A percentile compares a stretch with the other conserved stretches of the same genome.
phyloP scores from a whole-genome alignment of 1,140 invertebrate species.

The Thaumatotibia leucotreta region DNA sequence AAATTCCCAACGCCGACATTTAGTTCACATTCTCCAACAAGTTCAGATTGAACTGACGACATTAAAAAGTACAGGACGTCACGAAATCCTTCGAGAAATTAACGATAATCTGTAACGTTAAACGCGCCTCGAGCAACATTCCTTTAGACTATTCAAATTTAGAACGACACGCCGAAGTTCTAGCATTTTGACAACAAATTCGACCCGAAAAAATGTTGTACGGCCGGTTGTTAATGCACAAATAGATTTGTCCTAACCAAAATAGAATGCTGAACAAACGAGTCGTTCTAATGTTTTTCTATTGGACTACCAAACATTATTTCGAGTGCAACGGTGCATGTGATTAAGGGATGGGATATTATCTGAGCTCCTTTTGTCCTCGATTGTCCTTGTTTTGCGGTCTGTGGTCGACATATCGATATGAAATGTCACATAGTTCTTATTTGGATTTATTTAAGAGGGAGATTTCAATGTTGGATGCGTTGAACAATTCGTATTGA shows the following conservation, averaged over 20 bases:
- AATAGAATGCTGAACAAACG: conserved; percentile 59
- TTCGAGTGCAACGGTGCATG: conserved; percentile 69
- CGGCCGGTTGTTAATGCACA: conserved; percentile 42
- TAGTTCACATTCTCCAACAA: conserved; percentile 47
- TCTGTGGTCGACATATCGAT: conserved; percentile 52
- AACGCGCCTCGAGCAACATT: conserved; percentile 42
- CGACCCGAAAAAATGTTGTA: conserved; percentile 35
- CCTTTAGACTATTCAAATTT: conserved; percentile 50
- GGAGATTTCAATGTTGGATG: conserved; percentile 22
- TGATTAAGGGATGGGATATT: conserved; percentile 74
- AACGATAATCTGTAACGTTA: conserved; percentile 48
- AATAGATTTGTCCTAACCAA: conserved; percentile 36
- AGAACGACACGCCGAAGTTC: conserved; percentile 41
- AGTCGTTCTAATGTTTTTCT: conserved; percentile 54
- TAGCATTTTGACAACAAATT: conserved; percentile 51
- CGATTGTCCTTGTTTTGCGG: conserved; percentile 66
- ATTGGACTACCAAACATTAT: conserved; percentile 65
- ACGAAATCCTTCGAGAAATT: conserved; percentile 40
- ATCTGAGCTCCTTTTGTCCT: conserved; percentile 65
- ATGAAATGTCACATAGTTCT: conserved; percentile 25
- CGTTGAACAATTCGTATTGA: conserved; percentile 53
- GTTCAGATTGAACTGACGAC: conserved; percentile 47
- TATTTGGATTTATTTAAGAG: conserved; percentile 32
- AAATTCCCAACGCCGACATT: conserved; percentile 45
- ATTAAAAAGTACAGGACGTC: conserved; percentile 44